Evolutionary conservation across 2,797 vertebrate genomes (phyloP).

Genomic region (Percopsis omiscomaycus): DNA sequence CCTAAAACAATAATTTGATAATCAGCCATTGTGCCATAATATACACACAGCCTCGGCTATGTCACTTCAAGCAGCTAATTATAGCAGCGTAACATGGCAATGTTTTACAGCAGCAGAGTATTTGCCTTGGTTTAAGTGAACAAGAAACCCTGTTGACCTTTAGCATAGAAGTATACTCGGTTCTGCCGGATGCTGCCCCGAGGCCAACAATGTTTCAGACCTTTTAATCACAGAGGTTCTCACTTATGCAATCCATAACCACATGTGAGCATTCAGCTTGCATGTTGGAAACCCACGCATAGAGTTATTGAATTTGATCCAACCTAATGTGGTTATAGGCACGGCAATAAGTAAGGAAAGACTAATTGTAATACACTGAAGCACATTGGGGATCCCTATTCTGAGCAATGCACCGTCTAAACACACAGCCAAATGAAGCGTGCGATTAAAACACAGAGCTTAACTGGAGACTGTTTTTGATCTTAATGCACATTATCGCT

Average conservation of each 20-base stretch:
- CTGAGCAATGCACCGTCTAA: conserved; percentile 53
- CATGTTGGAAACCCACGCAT: not conserved
- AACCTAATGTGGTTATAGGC: too few relatives aligned
- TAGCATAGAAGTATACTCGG: not conserved
- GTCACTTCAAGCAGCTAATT: too few relatives aligned
- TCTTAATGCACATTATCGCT: conserved; percentile 84
- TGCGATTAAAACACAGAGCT: conserved; percentile 87
- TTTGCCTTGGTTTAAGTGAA: too few relatives aligned
- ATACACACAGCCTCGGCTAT: too few relatives aligned
- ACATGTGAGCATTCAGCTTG: conserved; percentile 6
- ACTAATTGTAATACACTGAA: conserved; percentile 14
- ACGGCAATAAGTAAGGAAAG: not conserved
- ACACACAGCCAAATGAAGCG: conserved; percentile 55
- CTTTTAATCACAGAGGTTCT: conserved; percentile 19
- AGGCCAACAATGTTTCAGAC: conserved; percentile 25
- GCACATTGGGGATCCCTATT: not conserved
- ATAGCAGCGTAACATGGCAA: too few relatives aligned
- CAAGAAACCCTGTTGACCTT: too few relatives aligned
- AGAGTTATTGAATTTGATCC: not conserved
- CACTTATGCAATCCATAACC: conserved; percentile 29
- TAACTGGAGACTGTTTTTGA: conserved; percentile 83
- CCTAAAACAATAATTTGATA: conserved; percentile 5
- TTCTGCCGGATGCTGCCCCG: conserved; percentile 2
- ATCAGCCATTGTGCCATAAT: too few relatives aligned
- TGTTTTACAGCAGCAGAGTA: too few relatives aligned